A percentile compares a stretch with the other conserved stretches of the same genome.
Conservation (phyloP, 2,888 invertebrate genomes). For the Polymixis flavicincta region DNA sequence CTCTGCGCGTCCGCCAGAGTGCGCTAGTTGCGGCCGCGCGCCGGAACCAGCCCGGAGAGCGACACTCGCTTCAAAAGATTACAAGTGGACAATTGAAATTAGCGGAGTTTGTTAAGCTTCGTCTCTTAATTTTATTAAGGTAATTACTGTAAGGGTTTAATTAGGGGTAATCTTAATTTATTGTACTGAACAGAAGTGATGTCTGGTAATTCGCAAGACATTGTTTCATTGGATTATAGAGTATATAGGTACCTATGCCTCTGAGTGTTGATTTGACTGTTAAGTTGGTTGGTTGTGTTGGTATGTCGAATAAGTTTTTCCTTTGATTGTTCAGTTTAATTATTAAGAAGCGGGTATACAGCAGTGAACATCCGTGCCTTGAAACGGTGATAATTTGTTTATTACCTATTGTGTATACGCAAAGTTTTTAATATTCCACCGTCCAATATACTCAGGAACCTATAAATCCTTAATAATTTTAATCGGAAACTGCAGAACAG, state of each 20-base stretch:
- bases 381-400: background rate
- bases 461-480: constrained; percentile 6
- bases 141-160: constrained; percentile 62
- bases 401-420: background rate
- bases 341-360: background rate
- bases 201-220: constrained; percentile 12
- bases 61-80: constrained; percentile 65
- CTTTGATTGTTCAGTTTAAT: background rate
- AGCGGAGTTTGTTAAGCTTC: constrained; percentile 58
- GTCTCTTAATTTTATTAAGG: constrained; percentile 62
- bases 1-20: constrained; percentile 66
- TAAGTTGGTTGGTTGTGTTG: no score
- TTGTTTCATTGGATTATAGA: background rate
- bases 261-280: background rate
- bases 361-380: background rate
- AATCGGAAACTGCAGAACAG: constrained; percentile 8
- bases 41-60: constrained; percentile 49
- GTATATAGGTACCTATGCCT: background rate
- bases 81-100: constrained; percentile 66
- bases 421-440: background rate
- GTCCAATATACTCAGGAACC: background rate
- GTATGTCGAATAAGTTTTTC: background rate
- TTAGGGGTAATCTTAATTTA: constrained; percentile 63
- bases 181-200: constrained; percentile 34
- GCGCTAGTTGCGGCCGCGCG: constrained; percentile 57